These are phyloP conservation scores for Trypoxylus dichotomus DNA, from an alignment of 1,140 invertebrate genomes.

Conservation along the genomic window DNA sequence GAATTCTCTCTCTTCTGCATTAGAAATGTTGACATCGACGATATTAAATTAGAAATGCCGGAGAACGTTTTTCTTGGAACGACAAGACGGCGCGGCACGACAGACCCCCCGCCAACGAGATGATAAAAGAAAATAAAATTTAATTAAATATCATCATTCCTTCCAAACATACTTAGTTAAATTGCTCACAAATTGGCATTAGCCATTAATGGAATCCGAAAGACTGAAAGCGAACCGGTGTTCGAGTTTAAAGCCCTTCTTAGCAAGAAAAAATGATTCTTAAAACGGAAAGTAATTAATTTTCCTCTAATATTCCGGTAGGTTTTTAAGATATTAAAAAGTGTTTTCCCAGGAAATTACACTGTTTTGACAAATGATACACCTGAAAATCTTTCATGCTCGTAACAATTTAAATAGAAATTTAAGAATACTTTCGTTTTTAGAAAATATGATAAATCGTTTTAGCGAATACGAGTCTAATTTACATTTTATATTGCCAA, in stretches of 20 bases:
- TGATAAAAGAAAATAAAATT: constrained; percentile 8
- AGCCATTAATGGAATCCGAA: not conserved
- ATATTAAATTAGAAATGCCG: constrained; percentile 7
- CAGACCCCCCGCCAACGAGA: not conserved
- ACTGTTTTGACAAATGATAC: not conserved
- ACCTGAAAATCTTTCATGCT: not conserved
- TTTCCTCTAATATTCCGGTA: not conserved
- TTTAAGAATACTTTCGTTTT: no score
- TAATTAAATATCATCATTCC: constrained; percentile 2
- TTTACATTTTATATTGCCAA: no score
- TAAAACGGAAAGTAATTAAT: not conserved
- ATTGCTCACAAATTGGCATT: not conserved
- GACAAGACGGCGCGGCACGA: not conserved
- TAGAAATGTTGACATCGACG: not conserved
- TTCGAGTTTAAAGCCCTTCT: not conserved
- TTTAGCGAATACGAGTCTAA: no score
- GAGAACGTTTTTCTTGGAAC: not conserved
- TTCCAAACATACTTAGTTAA: constrained; percentile 3
- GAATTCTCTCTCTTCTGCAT: not conserved
- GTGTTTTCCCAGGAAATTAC: not conserved
- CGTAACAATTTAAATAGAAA: not conserved
- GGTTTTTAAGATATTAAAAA: not conserved
- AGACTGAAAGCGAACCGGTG: not conserved
- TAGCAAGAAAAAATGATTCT: not conserved
- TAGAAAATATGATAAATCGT: no score